These are phyloP conservation scores for Apotomis capreana DNA, from an alignment of 2,888 invertebrate genomes.

Conservation along the genomic window DNA sequence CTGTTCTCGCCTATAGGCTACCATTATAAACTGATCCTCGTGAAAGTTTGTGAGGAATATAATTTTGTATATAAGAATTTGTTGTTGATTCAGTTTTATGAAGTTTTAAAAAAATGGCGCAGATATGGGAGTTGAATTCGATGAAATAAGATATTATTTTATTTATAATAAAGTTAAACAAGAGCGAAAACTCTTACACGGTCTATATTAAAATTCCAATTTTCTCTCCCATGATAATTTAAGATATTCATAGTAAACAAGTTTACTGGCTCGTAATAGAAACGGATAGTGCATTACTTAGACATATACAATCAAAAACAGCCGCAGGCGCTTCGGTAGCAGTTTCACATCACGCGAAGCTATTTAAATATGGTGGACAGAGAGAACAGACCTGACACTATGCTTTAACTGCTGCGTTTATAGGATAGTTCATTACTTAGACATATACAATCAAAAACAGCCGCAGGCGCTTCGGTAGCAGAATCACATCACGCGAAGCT, in stretches of 20 bases:
- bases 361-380: conserved; percentile 36
- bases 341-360: conserved; percentile 40
- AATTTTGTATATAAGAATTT: too few species aligned
- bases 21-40: too few species aligned
- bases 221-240: conserved; percentile 35
- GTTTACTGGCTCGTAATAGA: conserved; percentile 41
- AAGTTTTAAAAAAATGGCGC: too few species aligned
- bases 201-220: conserved; percentile 21
- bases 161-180: not conserved
- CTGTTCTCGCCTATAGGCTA: too few species aligned
- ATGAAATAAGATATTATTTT: too few species aligned
- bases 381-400: not conserved
- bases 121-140: too few species aligned
- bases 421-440: conserved; percentile 39
- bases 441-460: conserved; percentile 42
- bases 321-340: conserved; percentile 39
- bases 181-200: not conserved
- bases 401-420: not conserved
- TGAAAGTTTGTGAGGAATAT: too few species aligned
- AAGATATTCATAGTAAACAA: conserved; percentile 39
- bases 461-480: conserved; percentile 38
- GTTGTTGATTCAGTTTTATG: too few species aligned
- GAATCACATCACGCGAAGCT: conserved; percentile 40
- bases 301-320: conserved; percentile 42
- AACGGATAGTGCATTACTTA: conserved; percentile 41